Evolutionary conservation across 2,888 invertebrate genomes (phyloP), one percentile per base, ranked within the genome.

Genomic region (Ennomos erosarius): DNA sequence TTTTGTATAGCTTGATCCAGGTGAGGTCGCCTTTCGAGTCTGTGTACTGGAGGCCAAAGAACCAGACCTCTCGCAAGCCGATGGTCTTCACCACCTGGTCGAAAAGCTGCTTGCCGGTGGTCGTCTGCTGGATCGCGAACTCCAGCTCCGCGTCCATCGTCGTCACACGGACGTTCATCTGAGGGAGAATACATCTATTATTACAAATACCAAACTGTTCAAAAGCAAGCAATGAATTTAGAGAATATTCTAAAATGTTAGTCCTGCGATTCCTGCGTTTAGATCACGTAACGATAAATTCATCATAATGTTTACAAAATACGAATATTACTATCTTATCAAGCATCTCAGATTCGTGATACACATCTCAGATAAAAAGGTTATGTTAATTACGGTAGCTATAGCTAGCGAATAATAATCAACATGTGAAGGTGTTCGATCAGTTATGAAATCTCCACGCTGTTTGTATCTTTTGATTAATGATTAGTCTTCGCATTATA

Each of bases 141-240:
- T 99, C 99, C 96, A 99, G 95, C 95, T 99, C 99, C 92, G 99
- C 99, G 95, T 99, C 99, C 99, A 99, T 99, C 88, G 99, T 99
- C 92, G 98, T 99, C 94, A 99, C 99, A 93, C 99, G 97, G 87
- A 99, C 99, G 95, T 99, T 99, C 95, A 99, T 97, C 98, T 98
- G 92, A 1, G 93, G 87, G 46, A 42, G 9, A 16, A 48, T n/a
- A 35, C 11, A 10, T 4, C 9, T 11, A 11, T 49, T 55, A 36
- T 6, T n/a, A 0, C 10, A n/a, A 44, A 9, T 2, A 33, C 9
- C 6, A 10, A 38, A n/a, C 5, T 37, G 48, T 1, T 26, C 9
- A n/a, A n/a, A n/a, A n/a, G n/a, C 35, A 16, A 10, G 6, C 6
- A 0, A 6, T 26, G 26, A 1, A 26, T 26, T 26, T 26, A 26